These are phyloP conservation scores for Matsumyia berberina DNA, from an alignment of 2,888 invertebrate genomes.

Conservation along the genomic window DNA sequence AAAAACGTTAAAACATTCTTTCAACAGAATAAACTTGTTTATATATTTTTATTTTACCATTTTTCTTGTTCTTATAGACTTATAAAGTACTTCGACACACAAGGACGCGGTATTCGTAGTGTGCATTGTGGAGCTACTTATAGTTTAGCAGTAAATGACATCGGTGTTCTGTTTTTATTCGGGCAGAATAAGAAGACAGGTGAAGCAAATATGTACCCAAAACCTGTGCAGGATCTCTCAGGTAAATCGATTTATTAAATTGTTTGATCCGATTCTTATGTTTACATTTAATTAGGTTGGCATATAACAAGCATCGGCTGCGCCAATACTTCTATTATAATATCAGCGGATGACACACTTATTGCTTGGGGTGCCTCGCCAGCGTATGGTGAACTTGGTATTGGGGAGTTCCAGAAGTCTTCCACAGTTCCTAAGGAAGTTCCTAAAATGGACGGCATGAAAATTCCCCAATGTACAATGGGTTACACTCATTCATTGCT, in stretches of 20 bases:
- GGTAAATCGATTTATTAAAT: slow-evolving; percentile 82
- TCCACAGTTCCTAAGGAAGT: slow-evolving; percentile 95
- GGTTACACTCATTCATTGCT: slow-evolving; percentile 94
- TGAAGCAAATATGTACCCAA: slow-evolving; percentile 98
- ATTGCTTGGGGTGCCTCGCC: slow-evolving; percentile 98
- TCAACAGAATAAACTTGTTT: background rate
- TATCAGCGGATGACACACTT: slow-evolving; percentile 95
- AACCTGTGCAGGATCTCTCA: slow-evolving; percentile 96
- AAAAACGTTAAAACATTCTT: too few relatives aligned
- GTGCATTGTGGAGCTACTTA: slow-evolving; percentile 94
- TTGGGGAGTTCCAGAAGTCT: slow-evolving; percentile 95
- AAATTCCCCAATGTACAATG: slow-evolving; percentile 91
- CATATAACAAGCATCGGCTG: slow-evolving; percentile 93
- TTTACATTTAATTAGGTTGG: slow-evolving; percentile 89
- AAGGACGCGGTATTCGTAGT: slow-evolving; percentile 92
- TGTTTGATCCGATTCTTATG: background rate
- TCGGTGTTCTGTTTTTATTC: slow-evolving; percentile 91
- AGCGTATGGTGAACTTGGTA: slow-evolving; percentile 96
- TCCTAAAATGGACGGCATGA: slow-evolving; percentile 89
- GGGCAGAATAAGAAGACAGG: slow-evolving; percentile 97
- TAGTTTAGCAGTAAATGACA: slow-evolving; percentile 93
- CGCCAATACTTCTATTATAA: slow-evolving; percentile 92
- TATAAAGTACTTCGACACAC: slow-evolving; percentile 94
- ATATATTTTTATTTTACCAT: background rate
- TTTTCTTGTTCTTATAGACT: slow-evolving; percentile 85